These are phyloP conservation scores for Drosophila carrolli DNA, from an alignment of 1,140 invertebrate species.

Conservation along the genomic window DNA sequence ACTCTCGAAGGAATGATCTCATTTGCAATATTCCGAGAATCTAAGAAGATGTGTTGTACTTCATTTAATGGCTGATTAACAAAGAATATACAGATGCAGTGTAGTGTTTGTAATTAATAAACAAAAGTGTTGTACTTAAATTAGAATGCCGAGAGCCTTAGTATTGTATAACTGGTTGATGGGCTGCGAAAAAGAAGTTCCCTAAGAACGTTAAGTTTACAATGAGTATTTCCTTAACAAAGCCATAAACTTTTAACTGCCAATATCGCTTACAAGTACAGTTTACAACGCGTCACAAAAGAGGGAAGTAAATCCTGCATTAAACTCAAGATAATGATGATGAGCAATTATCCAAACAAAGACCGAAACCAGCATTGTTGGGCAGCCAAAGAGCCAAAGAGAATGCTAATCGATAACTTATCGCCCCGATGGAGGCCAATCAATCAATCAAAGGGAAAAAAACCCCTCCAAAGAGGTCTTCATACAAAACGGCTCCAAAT, in stretches of 20 bases:
- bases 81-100: not conserved
- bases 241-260: constrained; percentile 19
- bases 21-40: constrained; percentile 12
- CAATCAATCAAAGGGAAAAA: constrained; percentile 63
- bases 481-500: constrained; percentile 44
- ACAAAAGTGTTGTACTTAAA: too few species aligned
- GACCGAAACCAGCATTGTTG: constrained; percentile 8
- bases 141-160: too few species aligned
- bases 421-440: constrained; percentile 60
- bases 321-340: constrained; percentile 32
- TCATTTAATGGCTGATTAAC: not conserved
- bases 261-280: constrained; percentile 17
- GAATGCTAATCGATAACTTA: constrained; percentile 72
- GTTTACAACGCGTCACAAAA: not conserved
- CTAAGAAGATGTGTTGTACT: not conserved
- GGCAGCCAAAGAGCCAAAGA: constrained; percentile 30
- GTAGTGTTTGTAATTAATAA: not conserved
- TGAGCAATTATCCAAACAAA: constrained; percentile 59
- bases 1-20: constrained; percentile 6
- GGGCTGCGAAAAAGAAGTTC: too few species aligned
- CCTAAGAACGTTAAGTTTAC: too few species aligned
- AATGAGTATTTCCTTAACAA: too few species aligned
- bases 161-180: too few species aligned
- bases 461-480: constrained; percentile 14
- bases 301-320: constrained; percentile 14